A percentile compares a stretch with the other conserved stretches of the same genome.
phyloP scores from a whole-genome alignment of 2,888 invertebrate genomes.

The Synergus gifuensis region DNA sequence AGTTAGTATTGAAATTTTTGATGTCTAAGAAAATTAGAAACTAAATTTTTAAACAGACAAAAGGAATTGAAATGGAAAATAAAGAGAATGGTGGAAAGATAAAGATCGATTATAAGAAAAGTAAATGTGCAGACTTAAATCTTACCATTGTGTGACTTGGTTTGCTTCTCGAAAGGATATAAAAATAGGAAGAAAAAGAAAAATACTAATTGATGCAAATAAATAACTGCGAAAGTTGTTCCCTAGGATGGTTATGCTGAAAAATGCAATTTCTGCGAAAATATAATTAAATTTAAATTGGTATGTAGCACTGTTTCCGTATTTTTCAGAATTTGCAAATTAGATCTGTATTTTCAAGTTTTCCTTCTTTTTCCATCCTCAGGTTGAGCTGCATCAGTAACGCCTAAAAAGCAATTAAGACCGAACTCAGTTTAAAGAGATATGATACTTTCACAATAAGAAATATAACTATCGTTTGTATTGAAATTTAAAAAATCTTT shows the following conservation, averaged over 20 bases:
- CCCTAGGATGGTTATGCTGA: background rate
- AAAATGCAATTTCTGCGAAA: background rate
- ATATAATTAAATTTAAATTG: constrained; percentile 17
- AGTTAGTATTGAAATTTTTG: background rate
- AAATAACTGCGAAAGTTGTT: background rate
- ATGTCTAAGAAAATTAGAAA: too few relatives aligned
- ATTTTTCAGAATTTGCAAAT: background rate
- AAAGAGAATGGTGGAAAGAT: background rate
- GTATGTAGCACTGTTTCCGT: background rate
- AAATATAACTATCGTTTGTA: too few relatives aligned
- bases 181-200: background rate
- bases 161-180: background rate
- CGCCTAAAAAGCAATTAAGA: background rate
- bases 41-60: too few relatives aligned
- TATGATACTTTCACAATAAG: too few relatives aligned
- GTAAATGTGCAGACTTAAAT: background rate
- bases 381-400: too few relatives aligned
- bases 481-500: too few relatives aligned
- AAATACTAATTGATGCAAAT: background rate
- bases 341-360: background rate
- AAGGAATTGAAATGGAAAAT: too few relatives aligned
- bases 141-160: background rate
- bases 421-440: too few relatives aligned
- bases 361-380: background rate
- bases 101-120: background rate